A percentile compares a stretch with the other conserved stretches of the same genome.
phyloP scores from a whole-genome alignment of 2,888 invertebrate genomes.

The Tetrapedia diversipes region DNA sequence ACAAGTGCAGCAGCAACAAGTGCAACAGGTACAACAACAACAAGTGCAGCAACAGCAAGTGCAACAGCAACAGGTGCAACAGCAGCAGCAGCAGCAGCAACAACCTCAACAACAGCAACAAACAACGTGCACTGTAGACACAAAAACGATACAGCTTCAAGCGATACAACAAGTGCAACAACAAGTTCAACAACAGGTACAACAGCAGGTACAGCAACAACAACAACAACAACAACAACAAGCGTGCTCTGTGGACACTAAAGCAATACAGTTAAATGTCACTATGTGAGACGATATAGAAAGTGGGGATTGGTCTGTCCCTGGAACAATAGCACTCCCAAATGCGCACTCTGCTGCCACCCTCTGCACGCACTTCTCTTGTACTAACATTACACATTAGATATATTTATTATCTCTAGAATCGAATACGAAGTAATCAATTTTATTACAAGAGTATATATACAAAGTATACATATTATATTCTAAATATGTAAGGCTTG shows the following conservation, averaged over 20 bases:
- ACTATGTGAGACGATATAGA: slow-evolving; percentile 81
- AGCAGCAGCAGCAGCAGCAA: slow-evolving; percentile 67
- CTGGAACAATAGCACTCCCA: slow-evolving; percentile 78
- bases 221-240: slow-evolving; percentile 78
- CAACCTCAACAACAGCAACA: slow-evolving; percentile 80
- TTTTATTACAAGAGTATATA: slow-evolving; percentile 83
- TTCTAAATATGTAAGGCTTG: slow-evolving; percentile 83
- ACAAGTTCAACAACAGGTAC: slow-evolving; percentile 79
- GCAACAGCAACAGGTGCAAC: slow-evolving; percentile 76
- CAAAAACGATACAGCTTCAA: slow-evolving; percentile 76
- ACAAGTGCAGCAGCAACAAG: slow-evolving; percentile 81
- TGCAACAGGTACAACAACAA: too few species aligned
- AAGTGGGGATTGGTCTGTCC: slow-evolving; percentile 75
- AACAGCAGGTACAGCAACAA: slow-evolving; percentile 77
- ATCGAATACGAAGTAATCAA: slow-evolving; percentile 80
- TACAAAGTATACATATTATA: slow-evolving; percentile 82
- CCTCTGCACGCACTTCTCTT: slow-evolving; percentile 82
- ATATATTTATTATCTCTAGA: slow-evolving; percentile 82
- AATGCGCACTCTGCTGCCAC: slow-evolving; percentile 81
- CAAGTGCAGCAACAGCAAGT: slow-evolving; percentile 79
- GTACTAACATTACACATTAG: slow-evolving; percentile 82
- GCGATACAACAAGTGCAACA: slow-evolving; percentile 79
- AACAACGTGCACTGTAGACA: slow-evolving; percentile 78
- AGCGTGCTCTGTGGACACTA: slow-evolving; percentile 80
- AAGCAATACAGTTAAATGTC: slow-evolving; percentile 83